Evolutionary conservation across 2,797 vertebrate species (phyloP).

Genomic region (Anguilla anguilla): DNA sequence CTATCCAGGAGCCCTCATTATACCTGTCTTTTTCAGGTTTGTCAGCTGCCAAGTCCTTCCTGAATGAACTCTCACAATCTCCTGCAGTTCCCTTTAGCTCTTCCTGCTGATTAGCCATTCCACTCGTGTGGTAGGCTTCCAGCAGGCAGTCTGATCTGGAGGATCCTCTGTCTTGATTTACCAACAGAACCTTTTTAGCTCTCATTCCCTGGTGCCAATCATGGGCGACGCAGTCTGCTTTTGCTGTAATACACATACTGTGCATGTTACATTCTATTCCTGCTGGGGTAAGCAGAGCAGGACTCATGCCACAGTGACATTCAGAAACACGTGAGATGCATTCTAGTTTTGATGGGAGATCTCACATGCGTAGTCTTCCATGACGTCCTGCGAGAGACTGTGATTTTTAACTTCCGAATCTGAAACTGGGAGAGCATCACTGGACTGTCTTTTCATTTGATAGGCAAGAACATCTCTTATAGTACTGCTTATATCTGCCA

Average conservation of each 20-base stretch:
- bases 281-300: too few relatives aligned
- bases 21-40: background rate
- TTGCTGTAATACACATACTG: constrained; percentile 25
- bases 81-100: constrained; percentile 50
- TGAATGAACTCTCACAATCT: constrained; percentile 48
- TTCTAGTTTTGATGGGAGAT: too few relatives aligned
- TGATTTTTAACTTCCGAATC: background rate
- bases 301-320: too few relatives aligned
- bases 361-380: too few relatives aligned
- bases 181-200: constrained; percentile 45
- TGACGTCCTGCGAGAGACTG: too few relatives aligned
- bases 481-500: background rate
- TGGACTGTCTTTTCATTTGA: background rate
- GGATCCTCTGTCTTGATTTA: constrained; percentile 33
- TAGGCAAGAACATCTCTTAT: background rate
- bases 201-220: constrained; percentile 49
- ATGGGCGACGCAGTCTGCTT: constrained; percentile 50
- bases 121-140: constrained; percentile 39
- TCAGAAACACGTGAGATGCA: too few relatives aligned
- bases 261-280: too few relatives aligned
- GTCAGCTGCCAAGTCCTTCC: constrained; percentile 49
- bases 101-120: constrained; percentile 39
- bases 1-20: background rate
- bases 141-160: constrained; percentile 41
- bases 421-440: background rate